A percentile compares a stretch with the other conserved stretches of the same genome.
phyloP scores from a whole-genome alignment of 2,113 vertebrate species.

The pig (Sus scrofa) region T2T-Sscrofa CM000821.6:51660001-51660500 shows the following conservation, averaged over 20 bases:
- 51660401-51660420: neutral
- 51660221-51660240: too few species aligned
- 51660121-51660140: too few species aligned
- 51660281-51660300: too few species aligned
- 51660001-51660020: slow-evolving; percentile 13
- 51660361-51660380: neutral
- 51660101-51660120: neutral
- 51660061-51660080: neutral
- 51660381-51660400: neutral
- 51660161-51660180: too few species aligned
- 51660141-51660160: too few species aligned
- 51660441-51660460: neutral
- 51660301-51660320: too few species aligned
- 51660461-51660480: neutral
- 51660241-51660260: too few species aligned
- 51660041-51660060: neutral
- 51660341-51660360: neutral
- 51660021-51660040: neutral
- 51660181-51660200: too few species aligned
- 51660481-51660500: neutral
- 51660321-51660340: too few species aligned
- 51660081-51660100: neutral
- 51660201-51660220: too few species aligned
- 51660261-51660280: too few species aligned
- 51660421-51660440: neutral